Evolutionary conservation across 2,888 invertebrate species (phyloP), one percentile per base, ranked within the genome.

Genomic region (Cacoxenus indagator): DNA sequence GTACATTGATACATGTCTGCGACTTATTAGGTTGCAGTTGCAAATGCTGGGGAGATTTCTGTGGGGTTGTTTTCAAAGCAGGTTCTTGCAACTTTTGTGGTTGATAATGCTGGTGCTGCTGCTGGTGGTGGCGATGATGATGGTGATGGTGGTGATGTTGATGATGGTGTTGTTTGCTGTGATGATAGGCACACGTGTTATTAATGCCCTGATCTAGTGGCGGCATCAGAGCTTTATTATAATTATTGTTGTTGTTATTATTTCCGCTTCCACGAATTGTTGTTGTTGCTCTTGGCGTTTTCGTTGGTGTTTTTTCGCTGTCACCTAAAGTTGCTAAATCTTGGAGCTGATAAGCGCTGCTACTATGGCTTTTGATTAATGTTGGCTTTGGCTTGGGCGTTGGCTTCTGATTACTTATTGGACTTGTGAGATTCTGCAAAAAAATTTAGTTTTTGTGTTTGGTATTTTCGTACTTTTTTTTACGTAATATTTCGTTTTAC

Each of bases 321-420:
- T 43, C 29, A 14, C 31, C 31, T 8, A 51, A 51, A 8, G 61
- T 74, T 70, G 85, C 74, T 67, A 83, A 82, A 59, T 87, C 87
- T 75, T 86, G 86, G 71, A 83, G 73, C 76, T 86, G 83, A 76
- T 86, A 86, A 74, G 86, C 85, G 78, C 87, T 86, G 77, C 78
- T n/a, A n/a, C n/a, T 81, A 71, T 73, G 73, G 65, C 81, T 83
- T 72, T 81, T 81, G 73, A 80, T 82, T 51, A 80, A 73, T 65
- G 75, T 72, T 17, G 81, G 69, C 67, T 59, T 46, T 29, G 26
- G 19, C 29, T 19, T 48, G 48, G 4, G 48, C 48, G 54, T 57
- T 68, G 2, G 65, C 45, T 9, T 71, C 75, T 78, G 84, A 75
- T 81, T 82, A 75, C 77, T 83, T 73, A 76, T 67, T 75, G 75